phyloP scores from a whole-genome alignment of 2,797 vertebrate genomes.

The Ficedula albicollis region DNA sequence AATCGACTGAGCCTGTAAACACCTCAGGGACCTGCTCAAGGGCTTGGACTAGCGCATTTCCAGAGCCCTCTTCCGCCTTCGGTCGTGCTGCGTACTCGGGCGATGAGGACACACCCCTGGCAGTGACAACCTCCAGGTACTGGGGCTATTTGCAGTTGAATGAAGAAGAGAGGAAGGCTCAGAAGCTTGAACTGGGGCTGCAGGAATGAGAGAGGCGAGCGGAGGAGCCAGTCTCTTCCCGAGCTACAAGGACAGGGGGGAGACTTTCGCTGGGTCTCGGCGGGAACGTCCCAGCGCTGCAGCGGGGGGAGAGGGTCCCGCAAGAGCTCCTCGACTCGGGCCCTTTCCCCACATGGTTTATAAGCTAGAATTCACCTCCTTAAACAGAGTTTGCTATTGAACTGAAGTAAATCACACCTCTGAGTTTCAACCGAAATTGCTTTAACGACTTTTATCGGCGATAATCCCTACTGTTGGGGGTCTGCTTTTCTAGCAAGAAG shows the following conservation, averaged over 20 bases:
- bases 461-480: not conserved
- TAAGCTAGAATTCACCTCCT: not conserved
- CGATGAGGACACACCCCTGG: fast-evolving
- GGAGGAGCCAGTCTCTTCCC: not conserved
- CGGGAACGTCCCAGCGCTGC: not conserved
- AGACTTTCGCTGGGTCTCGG: no score
- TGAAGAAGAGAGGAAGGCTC: not conserved
- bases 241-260: not conserved
- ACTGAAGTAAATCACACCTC: not conserved
- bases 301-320: fast-evolving
- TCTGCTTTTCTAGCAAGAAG: not conserved
- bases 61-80: fast-evolving
- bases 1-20: not conserved
- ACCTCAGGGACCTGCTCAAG: not conserved
- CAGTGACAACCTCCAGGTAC: not conserved
- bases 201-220: fast-evolving
- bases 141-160: not conserved
- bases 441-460: not conserved
- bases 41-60: no score
- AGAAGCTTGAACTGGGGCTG: fast-evolving
- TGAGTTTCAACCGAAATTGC: not conserved
- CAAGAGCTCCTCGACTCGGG: not conserved
- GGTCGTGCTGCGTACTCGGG: fast-evolving
- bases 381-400: not conserved
- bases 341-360: not conserved